Evolutionary conservation across 2,797 vertebrate species (phyloP).

Genomic region (Anguilla marmorata): DNA sequence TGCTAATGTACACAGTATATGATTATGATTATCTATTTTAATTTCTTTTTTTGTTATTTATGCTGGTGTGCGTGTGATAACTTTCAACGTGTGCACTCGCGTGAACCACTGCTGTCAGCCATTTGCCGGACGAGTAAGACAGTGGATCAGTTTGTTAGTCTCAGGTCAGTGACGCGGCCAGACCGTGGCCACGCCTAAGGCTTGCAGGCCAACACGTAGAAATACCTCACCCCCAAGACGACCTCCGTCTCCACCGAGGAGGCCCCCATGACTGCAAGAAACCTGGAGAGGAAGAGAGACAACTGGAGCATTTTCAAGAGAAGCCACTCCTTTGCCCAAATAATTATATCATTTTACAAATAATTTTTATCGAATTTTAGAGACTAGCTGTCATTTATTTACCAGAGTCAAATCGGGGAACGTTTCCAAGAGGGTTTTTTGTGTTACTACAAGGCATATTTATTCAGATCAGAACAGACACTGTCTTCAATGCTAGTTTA

Average conservation of each 20-base stretch:
- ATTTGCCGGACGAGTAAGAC: neutral
- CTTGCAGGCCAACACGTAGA: conserved; percentile 61
- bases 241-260: conserved; percentile 61
- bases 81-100: neutral
- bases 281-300: conserved; percentile 44
- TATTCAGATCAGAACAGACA: too few relatives aligned
- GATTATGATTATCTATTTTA: neutral
- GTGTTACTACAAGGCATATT: too few relatives aligned
- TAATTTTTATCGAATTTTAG: too few relatives aligned
- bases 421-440: too few relatives aligned
- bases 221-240: conserved; percentile 60
- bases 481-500: too few relatives aligned
- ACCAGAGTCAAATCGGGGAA: too few relatives aligned
- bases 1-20: neutral
- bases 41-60: neutral
- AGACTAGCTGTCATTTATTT: too few relatives aligned
- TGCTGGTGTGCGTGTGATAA: neutral
- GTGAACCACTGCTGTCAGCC: neutral
- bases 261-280: conserved; percentile 56
- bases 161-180: neutral
- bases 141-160: neutral
- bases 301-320: conserved; percentile 27
- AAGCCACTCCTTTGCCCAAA: conserved; percentile 49
- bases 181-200: conserved; percentile 38
- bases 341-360: neutral